These are phyloP conservation scores for Cheumatopsyche charites DNA, from an alignment of 1,140 invertebrate genomes.

Conservation along the genomic window DNA sequence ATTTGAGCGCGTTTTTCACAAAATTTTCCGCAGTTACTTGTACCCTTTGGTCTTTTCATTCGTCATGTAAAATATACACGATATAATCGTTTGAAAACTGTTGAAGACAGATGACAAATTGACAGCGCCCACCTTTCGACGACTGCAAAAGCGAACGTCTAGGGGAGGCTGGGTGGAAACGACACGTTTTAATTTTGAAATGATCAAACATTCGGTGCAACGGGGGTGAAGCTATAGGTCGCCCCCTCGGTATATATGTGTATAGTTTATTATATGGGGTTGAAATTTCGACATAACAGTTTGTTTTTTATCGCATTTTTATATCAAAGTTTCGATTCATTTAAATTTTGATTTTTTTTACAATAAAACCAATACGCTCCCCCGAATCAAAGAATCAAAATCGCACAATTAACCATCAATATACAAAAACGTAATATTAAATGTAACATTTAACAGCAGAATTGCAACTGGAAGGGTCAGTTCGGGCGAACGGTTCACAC, in stretches of 20 bases:
- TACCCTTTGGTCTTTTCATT: background rate
- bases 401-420: background rate
- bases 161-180: constrained; percentile 23
- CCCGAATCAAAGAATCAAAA: background rate
- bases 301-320: too few species aligned
- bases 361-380: background rate
- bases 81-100: constrained; percentile 29
- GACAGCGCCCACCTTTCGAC: constrained; percentile 33
- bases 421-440: background rate
- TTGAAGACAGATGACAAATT: constrained; percentile 43
- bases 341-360: too few species aligned
- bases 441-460: too few species aligned
- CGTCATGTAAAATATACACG: background rate
- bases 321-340: too few species aligned
- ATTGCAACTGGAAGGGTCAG: too few species aligned
- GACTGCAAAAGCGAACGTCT: constrained; percentile 23
- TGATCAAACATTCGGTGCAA: constrained; percentile 42
- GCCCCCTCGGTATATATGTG: background rate
- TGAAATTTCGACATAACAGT: too few species aligned
- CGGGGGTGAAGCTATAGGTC: constrained; percentile 4
- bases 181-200: constrained; percentile 46
- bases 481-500: too few species aligned
- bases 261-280: background rate
- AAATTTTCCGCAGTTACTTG: too few species aligned
- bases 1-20: too few species aligned